Conservation (phyloP, 1,140 invertebrate species). For the Drosophila sucinea region DNA sequence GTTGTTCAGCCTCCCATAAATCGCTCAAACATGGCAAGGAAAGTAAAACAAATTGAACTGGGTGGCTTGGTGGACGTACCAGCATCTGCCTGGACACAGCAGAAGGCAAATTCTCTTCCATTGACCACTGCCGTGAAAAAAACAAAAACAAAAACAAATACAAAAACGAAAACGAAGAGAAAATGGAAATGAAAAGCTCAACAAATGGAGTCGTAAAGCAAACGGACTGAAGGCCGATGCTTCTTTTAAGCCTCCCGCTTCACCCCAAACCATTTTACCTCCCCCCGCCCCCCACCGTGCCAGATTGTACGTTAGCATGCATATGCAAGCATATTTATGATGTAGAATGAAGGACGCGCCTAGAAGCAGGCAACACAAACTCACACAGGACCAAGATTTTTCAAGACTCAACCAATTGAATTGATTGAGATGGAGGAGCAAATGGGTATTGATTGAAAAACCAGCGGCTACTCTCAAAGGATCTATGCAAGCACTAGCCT, state of each 20-base stretch:
- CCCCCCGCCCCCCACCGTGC: background rate
- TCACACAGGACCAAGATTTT: constrained; percentile 9
- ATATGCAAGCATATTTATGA: constrained; percentile 73
- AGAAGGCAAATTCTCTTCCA: constrained; percentile 25
- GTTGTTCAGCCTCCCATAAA: constrained; percentile 65
- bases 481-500: too few relatives aligned
- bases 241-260: background rate
- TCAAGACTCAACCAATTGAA: constrained; percentile 11
- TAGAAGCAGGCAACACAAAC: constrained; percentile 29
- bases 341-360: constrained; percentile 36
- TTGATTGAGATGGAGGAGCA: background rate
- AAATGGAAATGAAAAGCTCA: constrained; percentile 71
- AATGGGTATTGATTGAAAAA: background rate
- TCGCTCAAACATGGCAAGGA: constrained; percentile 73
- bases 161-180: constrained; percentile 15
- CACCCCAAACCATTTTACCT: background rate
- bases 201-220: constrained; percentile 76
- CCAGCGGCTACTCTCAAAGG: too few relatives aligned
- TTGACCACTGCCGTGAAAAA: constrained; percentile 27
- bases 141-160: constrained; percentile 33
- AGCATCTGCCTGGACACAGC: constrained; percentile 4
- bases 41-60: constrained; percentile 75
- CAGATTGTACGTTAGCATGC: constrained; percentile 41
- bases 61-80: constrained; percentile 1
- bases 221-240: constrained; percentile 52